Evolutionary conservation across 2,797 vertebrate genomes (phyloP), one percentile per base, ranked within the genome.

Genomic region (Bradypodion pumilum): DNA sequence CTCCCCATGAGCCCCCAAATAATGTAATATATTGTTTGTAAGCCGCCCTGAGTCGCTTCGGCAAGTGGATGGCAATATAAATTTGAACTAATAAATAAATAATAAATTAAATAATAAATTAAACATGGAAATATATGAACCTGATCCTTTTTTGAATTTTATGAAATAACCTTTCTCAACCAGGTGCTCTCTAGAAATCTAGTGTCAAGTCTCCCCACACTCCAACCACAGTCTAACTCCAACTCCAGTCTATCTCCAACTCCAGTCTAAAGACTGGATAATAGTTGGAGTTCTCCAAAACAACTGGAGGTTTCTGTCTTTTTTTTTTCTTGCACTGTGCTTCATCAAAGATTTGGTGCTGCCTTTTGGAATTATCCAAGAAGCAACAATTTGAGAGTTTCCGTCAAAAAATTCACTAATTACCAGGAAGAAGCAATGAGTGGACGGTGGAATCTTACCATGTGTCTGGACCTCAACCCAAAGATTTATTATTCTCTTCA

Each of bases 381-480:
- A 27, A 74, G 2, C 73, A 56, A 42, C 27, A 2, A 13, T 56
- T 29, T 8, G 44, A 40, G 4, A 68, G 74, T 35, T 69, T n/a
- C n/a, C 32, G 1, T 44, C 63, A 56, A n/a, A 77, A 2, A 3
- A 35, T 44, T 60, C 9, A 42, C 37, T 60, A 59, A 44, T 23
- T 2, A 27, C 68, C 12, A 46, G 6, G 23, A 52, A 72, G 19
- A 70, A 70, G 21, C 9, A 69, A 8, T 46, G 6, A 68, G 3
- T 76, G 25, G 27, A 23, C 42, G 37, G 23, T 7, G 9, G 69
- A 3, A 1, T 29, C 74, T 49, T 78, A 84, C 82, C 74, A 35
- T 84, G 75, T 12, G 82, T 78, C n/a, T 16, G 75, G 32, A n/a
- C 6, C 25, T 72, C 66, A 49, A 46, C 42, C 82, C 75, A 84